A percentile compares a stretch with the other conserved stretches of the same genome.
Evolutionary conservation across 2,113 vertebrate genomes (phyloP).

Genomic region (Vidua chalybeata): DNA sequence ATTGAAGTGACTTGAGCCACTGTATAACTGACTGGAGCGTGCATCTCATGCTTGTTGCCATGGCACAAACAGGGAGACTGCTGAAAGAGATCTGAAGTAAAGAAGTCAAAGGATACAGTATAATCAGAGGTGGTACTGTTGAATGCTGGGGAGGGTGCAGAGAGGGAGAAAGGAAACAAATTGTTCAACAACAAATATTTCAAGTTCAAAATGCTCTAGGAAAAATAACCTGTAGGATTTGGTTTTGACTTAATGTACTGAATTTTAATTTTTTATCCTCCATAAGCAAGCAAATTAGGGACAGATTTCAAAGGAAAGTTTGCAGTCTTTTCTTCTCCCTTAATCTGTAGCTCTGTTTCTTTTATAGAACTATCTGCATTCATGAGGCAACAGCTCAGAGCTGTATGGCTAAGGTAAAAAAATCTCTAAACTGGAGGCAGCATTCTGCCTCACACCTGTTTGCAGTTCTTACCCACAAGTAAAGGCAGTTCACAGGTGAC

Average conservation of each 20-base stretch:
- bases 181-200: background rate
- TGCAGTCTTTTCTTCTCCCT: background rate
- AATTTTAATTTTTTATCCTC: background rate
- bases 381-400: background rate
- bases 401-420: background rate
- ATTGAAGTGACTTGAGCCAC: background rate
- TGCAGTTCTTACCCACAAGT: background rate
- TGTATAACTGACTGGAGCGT: background rate
- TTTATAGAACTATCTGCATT: background rate
- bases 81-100: background rate
- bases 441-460: background rate
- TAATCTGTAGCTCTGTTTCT: background rate
- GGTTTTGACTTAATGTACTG: background rate
- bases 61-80: background rate
- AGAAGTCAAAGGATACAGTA: background rate
- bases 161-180: background rate
- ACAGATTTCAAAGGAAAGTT: background rate
- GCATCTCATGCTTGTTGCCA: background rate
- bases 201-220: background rate
- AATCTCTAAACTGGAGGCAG: background rate
- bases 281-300: background rate
- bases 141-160: background rate
- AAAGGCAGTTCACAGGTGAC: background rate
- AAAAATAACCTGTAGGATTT: background rate
- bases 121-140: background rate